These are phyloP conservation scores for Anthoptus insignis DNA, from an alignment of 2,888 invertebrate genomes.

Conservation along the genomic window DNA sequence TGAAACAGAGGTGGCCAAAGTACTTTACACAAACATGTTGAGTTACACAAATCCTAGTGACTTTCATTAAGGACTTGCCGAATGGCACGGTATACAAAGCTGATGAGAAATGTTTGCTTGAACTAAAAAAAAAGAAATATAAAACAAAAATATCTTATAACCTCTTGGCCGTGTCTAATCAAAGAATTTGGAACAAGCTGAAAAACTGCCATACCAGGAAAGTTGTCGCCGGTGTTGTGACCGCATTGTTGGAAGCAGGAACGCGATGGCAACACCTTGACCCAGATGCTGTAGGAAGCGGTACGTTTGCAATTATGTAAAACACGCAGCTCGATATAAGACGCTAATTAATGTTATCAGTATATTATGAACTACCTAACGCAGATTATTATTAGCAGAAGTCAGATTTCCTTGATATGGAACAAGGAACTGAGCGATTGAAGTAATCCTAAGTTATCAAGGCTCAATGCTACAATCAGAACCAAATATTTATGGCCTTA, in stretches of 20 bases:
- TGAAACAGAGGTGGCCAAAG: no score
- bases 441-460: no score
- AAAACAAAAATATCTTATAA: no score
- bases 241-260: slow-evolving; percentile 22
- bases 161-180: no score
- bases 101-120: no score
- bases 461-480: no score
- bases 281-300: slow-evolving; percentile 16
- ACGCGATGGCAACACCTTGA: slow-evolving; percentile 20
- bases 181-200: slow-evolving; percentile 14
- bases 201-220: slow-evolving; percentile 17
- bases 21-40: no score
- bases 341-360: slow-evolving; percentile 2
- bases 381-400: not conserved
- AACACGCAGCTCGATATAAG: slow-evolving; percentile 1
- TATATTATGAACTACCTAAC: not conserved
- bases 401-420: not conserved
- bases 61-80: no score
- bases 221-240: slow-evolving; percentile 21
- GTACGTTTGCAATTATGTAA: slow-evolving; percentile 16
- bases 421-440: not conserved
- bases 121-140: no score
- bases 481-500: no score
- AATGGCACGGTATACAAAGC: no score
- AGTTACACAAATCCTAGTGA: no score